A percentile compares a stretch with the other conserved stretches of the same genome.
Evolutionary conservation across 2,113 vertebrate genomes (phyloP).

Genomic region (Hoplias malabaricus): DNA sequence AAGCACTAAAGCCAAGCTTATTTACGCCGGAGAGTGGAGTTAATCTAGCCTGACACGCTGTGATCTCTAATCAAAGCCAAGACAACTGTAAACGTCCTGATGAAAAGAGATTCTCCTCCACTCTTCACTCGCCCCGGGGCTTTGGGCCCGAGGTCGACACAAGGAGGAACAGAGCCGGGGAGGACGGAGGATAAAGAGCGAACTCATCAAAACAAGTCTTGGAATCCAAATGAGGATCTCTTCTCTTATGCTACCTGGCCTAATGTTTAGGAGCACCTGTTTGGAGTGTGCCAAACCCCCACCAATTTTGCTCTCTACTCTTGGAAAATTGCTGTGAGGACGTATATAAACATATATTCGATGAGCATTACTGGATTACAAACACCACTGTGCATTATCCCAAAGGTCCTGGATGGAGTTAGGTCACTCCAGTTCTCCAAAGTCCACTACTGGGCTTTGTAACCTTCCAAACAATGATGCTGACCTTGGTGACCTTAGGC

Average conservation of each 20-base stretch:
- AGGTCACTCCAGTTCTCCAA: no score
- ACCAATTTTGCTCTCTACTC: no score
- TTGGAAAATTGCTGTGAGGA: no score
- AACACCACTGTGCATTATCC: no score
- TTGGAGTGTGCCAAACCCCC: no score
- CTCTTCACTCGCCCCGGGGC: constrained; percentile 13
- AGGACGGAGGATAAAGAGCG: constrained; percentile 13
- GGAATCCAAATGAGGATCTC: constrained; percentile 30
- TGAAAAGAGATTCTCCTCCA: constrained; percentile 11
- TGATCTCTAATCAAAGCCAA: constrained; percentile 67
- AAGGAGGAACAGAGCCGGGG: constrained; percentile 12
- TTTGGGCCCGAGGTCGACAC: constrained; percentile 31
- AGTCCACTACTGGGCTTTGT: no score
- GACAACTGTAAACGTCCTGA: constrained; percentile 62
- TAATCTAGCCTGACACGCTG: constrained; percentile 65
- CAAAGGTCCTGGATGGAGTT: no score
- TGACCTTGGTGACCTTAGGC: no score
- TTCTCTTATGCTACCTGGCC: constrained; percentile 9
- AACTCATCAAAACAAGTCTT: constrained; percentile 39
- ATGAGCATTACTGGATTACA: no score
- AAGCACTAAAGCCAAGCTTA: constrained; percentile 53
- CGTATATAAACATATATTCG: no score
- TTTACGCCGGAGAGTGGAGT: constrained; percentile 61
- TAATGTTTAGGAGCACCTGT: no score
- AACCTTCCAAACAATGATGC: no score